Base-by-base conservation (phyloP, 2,797 vertebrate genomes). In the Chloroceryle inda region DNA sequence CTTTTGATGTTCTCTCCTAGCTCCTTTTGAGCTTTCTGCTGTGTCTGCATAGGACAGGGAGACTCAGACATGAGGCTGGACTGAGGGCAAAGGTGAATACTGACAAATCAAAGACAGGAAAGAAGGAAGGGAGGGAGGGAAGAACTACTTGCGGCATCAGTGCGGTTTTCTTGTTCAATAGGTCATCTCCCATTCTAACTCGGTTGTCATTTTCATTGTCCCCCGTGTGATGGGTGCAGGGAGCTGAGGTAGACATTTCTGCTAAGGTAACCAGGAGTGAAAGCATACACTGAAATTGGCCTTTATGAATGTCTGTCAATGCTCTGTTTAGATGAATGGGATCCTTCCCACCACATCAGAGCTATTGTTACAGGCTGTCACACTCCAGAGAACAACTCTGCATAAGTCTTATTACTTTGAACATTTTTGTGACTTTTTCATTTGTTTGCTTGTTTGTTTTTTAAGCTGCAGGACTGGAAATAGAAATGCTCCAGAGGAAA, bases 251-350 rank as follows among this genome's bases (percentile, higher is more conserved):
- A 77, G 73, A 45, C 40, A 3, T 73, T 90, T 66, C 59, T 84
- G 58, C 69, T 85, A 66, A 90, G 83, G 73, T 63, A 78, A 83
- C 71, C 55, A 92, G 83, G 38, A 96, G 55, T 73, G 67, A 86
- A 81, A 8, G 5, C 44, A 19, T 47, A 59, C 11, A 5, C 93
- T 75, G 69, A 84, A 75, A 90, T 42, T 86, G 66, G 35, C 35
- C 58, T 69, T 88, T 85, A 81, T 84, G 77, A 67, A 73, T 75
- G 50, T 64, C 79, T 92, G 55, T 88, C 59, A 78, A 55, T 67
- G 75, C 35, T 31, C 55, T 56, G 35, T 75, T 88, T 59, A 74
- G 81, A 88, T 80, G 71, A 92, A 89, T 68, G 52, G 50, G 84
- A 82, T 88, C 69, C 59, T 75, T 85, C 76, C 53, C 47, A 78